Base-by-base conservation (phyloP, 2,797 vertebrate species). In the Crocodylus rhombifer region DNA sequence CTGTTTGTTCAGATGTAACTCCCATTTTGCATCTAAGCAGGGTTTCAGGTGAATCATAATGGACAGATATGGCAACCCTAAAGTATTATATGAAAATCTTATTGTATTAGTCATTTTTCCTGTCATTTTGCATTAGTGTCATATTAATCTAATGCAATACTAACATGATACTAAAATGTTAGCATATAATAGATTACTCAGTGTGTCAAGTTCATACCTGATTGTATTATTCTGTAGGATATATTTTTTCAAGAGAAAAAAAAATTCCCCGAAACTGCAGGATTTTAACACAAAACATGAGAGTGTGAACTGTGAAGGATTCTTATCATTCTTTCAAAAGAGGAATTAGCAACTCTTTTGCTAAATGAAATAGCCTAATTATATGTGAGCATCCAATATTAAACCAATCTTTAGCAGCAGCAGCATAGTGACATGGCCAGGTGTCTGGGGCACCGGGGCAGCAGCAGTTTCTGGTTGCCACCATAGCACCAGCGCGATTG, bases 101-200 rank as follows among this genome's bases (percentile, higher is more conserved):
- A 98, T 97, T 98, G 96, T 97, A 97, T 98, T 98, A 97, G 96
- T 97, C 93, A 97, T 97, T 98, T 98, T 94, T 86, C 88, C 96
- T 97, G 97, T 98, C 98, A 96, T 97, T 97, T 96, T 94, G 82
- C 94, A 97, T 98, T 97, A 97, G 92, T 94, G 97, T 98, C 98
- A 97, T 94, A 98, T 98, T 98, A 98, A 94, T 90, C 96, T 98
- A 98, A 98, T 96, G 95, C 95, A 95, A 92, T 80, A 94, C 97
- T 98, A 98, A 98, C 97, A 95, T 80, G 97, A 97, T 96, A 95
- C 91, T 94, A 96, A 97, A 97, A 97, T 77, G 97, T 98, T 98
- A 98, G 97, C 98, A 97, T 97, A 97, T 98, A 96, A 98, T 93
- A 95, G 97, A 97, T 95, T 95, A 97, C 95, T 97, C 97, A 33